Conservation (phyloP, 2,797 vertebrate genomes). For the Arctocebus calabarensis region DNA sequence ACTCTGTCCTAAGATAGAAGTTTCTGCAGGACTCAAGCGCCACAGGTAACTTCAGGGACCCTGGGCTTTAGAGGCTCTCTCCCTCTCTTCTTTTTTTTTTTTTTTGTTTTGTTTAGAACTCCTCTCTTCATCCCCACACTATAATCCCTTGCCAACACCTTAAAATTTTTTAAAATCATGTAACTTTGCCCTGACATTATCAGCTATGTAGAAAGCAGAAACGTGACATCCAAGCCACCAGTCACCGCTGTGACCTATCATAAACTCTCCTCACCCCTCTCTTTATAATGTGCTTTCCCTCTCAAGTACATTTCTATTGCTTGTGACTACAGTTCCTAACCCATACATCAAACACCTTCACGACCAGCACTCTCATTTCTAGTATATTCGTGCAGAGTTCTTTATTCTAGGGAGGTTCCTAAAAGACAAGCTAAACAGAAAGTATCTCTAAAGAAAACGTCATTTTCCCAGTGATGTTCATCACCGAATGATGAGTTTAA, state of each 20-base stretch:
- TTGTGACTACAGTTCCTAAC: too few relatives aligned
- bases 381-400: too few relatives aligned
- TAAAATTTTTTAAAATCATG: background rate
- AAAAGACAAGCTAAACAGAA: too few relatives aligned
- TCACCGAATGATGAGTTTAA: background rate
- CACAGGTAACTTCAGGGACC: background rate
- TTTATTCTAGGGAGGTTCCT: too few relatives aligned
- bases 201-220: background rate
- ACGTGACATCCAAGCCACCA: background rate
- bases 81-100: background rate
- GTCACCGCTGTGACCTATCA: too few relatives aligned
- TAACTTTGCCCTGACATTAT: background rate
- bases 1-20: background rate
- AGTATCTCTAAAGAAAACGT: too few relatives aligned
- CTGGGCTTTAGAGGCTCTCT: background rate
- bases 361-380: too few relatives aligned
- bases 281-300: too few relatives aligned
- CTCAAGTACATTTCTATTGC: too few relatives aligned
- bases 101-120: background rate
- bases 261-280: too few relatives aligned
- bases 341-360: too few relatives aligned
- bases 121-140: background rate
- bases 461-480: too few relatives aligned
- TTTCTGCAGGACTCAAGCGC: background rate
- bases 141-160: background rate